Percentiles rank a stretch among this genome's conserved stretches.
Conservation (phyloP, 2,888 invertebrate genomes). For the Junonia oenone region DNA sequence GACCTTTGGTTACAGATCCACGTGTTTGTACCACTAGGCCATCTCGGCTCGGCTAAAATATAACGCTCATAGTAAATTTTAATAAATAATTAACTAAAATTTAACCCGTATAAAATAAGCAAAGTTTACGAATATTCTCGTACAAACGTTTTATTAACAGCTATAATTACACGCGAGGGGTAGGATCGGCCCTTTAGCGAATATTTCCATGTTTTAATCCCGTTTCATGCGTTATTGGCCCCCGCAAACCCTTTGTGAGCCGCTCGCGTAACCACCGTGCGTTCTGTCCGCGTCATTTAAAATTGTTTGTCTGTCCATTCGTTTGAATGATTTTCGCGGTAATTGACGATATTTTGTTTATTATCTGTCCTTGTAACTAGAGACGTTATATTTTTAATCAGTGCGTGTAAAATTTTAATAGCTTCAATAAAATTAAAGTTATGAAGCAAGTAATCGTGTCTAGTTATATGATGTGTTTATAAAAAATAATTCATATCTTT, state of each 20-base stretch:
- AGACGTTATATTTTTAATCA: not conserved
- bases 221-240: conserved; percentile 77
- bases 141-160: conserved; percentile 50
- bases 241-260: conserved; percentile 52
- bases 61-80: too few relatives aligned
- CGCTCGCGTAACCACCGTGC: conserved; percentile 45
- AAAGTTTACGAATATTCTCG: conserved; percentile 3
- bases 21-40: too few relatives aligned
- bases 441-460: too few relatives aligned
- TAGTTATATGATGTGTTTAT: too few relatives aligned
- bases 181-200: conserved; percentile 57
- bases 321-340: conserved; percentile 20
- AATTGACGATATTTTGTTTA: not conserved
- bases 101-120: not conserved
- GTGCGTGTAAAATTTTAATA: not conserved
- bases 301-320: conserved; percentile 26
- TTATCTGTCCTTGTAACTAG: not conserved
- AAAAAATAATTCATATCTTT: too few relatives aligned
- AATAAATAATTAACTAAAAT: not conserved
- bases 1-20: too few relatives aligned
- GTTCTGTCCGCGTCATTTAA: conserved; percentile 19
- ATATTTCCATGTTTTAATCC: conserved; percentile 75
- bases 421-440: too few relatives aligned
- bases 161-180: conserved; percentile 63
- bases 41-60: too few relatives aligned